These are phyloP conservation scores for Diabrotica virgifera DNA, from an alignment of 1,140 invertebrate species.

Conservation along the genomic window DNA sequence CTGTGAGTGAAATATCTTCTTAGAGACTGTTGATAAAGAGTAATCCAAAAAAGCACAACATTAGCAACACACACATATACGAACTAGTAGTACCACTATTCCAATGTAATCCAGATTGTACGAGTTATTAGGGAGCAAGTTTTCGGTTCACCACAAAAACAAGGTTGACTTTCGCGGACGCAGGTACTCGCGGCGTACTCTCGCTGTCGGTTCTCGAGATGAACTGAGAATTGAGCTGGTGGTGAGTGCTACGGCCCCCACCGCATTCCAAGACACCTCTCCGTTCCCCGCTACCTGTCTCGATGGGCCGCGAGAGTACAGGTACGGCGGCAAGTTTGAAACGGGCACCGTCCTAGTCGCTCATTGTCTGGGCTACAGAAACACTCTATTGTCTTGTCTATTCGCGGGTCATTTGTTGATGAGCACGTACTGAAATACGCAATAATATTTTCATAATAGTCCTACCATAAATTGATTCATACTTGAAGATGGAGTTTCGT, in stretches of 20 bases:
- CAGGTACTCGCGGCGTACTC: constrained; percentile 25
- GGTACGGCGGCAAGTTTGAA: constrained; percentile 43
- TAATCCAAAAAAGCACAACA: constrained; percentile 25
- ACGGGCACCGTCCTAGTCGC: constrained; percentile 30
- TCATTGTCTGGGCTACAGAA: constrained; percentile 40
- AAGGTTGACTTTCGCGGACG: constrained; percentile 25
- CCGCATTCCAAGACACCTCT: constrained; percentile 45
- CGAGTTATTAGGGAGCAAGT: neutral
- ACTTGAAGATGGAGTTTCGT: constrained; percentile 6
- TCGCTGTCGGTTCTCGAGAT: constrained; percentile 37
- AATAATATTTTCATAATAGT: constrained; percentile 35
- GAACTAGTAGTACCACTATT: neutral
- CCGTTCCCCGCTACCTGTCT: constrained; percentile 31
- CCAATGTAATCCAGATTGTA: constrained; percentile 6
- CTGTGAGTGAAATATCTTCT: too few relatives aligned
- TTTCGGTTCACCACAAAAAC: constrained; percentile 21
- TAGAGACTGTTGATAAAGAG: neutral
- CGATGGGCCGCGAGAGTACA: constrained; percentile 27
- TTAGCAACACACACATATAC: constrained; percentile 15
- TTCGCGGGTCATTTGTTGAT: constrained; percentile 35
- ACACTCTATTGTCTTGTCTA: constrained; percentile 46
- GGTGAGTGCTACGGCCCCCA: constrained; percentile 42
- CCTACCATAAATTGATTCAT: constrained; percentile 9
- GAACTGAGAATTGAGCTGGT: constrained; percentile 40
- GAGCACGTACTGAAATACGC: constrained; percentile 38